These are phyloP conservation scores for Chanos chanos DNA, from an alignment of 2,797 vertebrate species.

Conservation along the genomic window DNA sequence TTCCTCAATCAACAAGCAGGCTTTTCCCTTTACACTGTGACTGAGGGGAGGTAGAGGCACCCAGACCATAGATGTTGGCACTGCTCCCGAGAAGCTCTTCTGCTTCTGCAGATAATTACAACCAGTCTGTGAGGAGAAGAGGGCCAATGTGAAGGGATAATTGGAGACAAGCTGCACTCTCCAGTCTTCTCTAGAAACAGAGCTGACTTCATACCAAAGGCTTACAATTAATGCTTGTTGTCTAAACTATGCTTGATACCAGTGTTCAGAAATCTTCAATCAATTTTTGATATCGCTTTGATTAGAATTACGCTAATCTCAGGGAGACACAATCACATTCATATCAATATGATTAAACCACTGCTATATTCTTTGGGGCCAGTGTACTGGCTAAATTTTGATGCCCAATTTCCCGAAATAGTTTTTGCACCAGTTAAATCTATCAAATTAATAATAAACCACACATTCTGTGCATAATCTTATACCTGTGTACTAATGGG, in stretches of 20 bases:
- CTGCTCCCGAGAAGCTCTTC: slow-evolving; percentile 38
- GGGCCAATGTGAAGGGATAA: slow-evolving; percentile 30
- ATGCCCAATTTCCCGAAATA: too few species aligned
- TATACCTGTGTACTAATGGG: too few species aligned
- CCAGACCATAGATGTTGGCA: slow-evolving; percentile 22
- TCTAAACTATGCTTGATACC: not conserved
- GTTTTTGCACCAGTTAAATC: too few species aligned
- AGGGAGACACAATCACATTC: too few species aligned
- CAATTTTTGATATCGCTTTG: not conserved
- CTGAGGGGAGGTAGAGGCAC: not conserved
- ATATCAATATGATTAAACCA: too few species aligned
- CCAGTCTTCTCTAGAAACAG: not conserved
- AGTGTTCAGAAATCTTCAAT: too few species aligned
- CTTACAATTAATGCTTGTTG: slow-evolving; percentile 2
- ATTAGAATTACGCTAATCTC: not conserved
- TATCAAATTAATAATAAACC: too few species aligned
- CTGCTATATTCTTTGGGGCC: too few species aligned
- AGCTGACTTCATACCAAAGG: slow-evolving; percentile 29
- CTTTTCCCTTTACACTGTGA: not conserved
- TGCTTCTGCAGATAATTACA: slow-evolving; percentile 35
- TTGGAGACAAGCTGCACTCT: slow-evolving; percentile 30
- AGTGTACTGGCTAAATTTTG: too few species aligned
- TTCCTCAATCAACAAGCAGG: too few species aligned
- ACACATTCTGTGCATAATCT: too few species aligned
- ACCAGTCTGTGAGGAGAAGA: slow-evolving; percentile 11